A percentile compares a stretch with the other conserved stretches of the same genome.
Evolutionary conservation across 2,888 invertebrate genomes (phyloP).

Genomic region (Aquatica leii): DNA sequence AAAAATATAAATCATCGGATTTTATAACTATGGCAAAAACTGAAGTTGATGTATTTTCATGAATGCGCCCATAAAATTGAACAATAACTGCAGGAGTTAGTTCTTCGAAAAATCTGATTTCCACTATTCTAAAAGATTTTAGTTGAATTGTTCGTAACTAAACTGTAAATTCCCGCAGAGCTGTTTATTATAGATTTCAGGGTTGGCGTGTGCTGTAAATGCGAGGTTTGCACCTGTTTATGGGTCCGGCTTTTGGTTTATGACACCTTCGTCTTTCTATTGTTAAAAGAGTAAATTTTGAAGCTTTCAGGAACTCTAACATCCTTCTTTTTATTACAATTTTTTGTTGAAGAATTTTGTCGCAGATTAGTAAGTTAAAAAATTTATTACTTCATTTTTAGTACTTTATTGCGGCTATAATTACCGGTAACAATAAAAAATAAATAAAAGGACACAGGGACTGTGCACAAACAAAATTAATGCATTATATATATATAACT

Average conservation of each 20-base stretch:
- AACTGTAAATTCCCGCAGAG: constrained; percentile 46
- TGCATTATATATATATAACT: neutral
- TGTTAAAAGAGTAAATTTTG: constrained; percentile 36
- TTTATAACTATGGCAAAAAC: constrained; percentile 14
- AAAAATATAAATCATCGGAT: constrained; percentile 12
- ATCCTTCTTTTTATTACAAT: constrained; percentile 13
- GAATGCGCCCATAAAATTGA: constrained; percentile 28
- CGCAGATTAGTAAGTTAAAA: constrained; percentile 14
- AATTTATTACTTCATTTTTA: constrained; percentile 16
- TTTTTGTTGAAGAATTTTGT: constrained; percentile 15
- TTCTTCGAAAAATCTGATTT: constrained; percentile 16
- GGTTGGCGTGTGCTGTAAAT: constrained; percentile 48
- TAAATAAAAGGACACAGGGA: too few species aligned
- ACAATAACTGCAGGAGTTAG: constrained; percentile 22
- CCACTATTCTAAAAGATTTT: constrained; percentile 24
- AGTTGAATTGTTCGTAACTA: constrained; percentile 44
- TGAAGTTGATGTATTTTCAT: constrained; percentile 19
- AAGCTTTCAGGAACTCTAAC: constrained; percentile 17
- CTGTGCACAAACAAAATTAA: too few species aligned
- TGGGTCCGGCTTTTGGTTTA: constrained; percentile 51
- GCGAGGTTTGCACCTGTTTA: constrained; percentile 55
- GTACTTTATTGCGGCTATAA: constrained; percentile 4
- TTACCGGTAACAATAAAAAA: constrained; percentile 7
- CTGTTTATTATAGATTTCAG: constrained; percentile 41
- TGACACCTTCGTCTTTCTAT: constrained; percentile 44